Percentiles rank a stretch among this genome's conserved stretches.
phyloP scores from a whole-genome alignment of 2,888 invertebrate genomes.

The Lasioglossum vierecki region DNA sequence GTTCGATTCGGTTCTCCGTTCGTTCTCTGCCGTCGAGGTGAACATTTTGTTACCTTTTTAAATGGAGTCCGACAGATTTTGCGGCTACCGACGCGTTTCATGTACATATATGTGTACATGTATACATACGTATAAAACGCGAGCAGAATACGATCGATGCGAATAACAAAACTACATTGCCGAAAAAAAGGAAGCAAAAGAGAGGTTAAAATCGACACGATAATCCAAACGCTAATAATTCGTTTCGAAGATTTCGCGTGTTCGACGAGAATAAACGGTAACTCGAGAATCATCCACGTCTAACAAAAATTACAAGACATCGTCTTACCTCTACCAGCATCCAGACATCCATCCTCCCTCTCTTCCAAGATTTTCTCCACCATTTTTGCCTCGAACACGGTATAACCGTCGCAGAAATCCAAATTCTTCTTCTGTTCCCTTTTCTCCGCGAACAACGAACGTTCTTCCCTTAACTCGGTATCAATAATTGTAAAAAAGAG shows the following conservation, averaged over 20 bases:
- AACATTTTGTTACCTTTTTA: not conserved
- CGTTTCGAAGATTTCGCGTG: not conserved
- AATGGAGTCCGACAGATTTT: not conserved
- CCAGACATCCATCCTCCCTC: constrained; percentile 85
- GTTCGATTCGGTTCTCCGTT: not conserved
- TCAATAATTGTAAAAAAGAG: constrained; percentile 83
- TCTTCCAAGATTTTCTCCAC: constrained; percentile 89
- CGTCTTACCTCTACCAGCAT: constrained; percentile 75
- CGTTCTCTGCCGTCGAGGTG: not conserved
- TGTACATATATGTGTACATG: not conserved
- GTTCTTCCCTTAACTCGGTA: constrained; percentile 65
- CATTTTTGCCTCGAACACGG: constrained; percentile 82
- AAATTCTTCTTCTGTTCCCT: constrained; percentile 10
- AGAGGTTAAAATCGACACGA: not conserved
- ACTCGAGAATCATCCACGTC: not conserved
- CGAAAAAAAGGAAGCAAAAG: not conserved
- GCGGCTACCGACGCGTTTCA: not conserved
- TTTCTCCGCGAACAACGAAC: constrained; percentile 10
- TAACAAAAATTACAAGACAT: constrained; percentile 8
- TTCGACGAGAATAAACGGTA: not conserved
- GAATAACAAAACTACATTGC: not conserved
- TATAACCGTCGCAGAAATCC: not conserved
- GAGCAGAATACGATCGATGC: not conserved
- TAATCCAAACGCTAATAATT: not conserved
- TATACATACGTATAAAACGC: not conserved